These are phyloP conservation scores for Grammomys dolichurus DNA, from an alignment of 2,113 vertebrate species.

Conservation along the genomic window DNA sequence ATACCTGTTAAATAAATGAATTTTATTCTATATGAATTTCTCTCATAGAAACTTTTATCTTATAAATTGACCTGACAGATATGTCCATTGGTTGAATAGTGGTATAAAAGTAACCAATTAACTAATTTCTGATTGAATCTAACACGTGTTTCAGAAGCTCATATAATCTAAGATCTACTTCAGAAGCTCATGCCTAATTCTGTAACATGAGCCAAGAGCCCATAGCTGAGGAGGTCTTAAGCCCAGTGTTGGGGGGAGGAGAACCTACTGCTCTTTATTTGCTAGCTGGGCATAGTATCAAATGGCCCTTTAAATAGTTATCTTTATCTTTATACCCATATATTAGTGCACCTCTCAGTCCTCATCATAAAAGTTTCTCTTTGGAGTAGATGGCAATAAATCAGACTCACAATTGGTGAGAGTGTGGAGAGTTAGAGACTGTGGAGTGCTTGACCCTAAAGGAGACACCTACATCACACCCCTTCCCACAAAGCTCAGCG, in stretches of 20 bases:
- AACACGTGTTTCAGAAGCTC: not conserved
- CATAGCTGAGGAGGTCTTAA: no score
- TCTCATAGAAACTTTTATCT: not conserved
- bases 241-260: no score
- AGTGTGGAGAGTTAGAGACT: not conserved
- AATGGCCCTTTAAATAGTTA: not conserved
- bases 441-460: not conserved
- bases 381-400: no score
- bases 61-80: not conserved
- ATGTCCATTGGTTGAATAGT: not conserved
- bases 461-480: not conserved
- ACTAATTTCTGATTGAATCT: not conserved
- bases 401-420: not conserved
- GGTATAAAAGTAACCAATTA: not conserved
- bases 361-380: not conserved
- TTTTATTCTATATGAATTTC: slow-evolving; percentile 5
- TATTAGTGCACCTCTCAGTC: not conserved
- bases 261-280: not conserved
- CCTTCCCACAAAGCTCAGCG: not conserved
- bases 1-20: not conserved
- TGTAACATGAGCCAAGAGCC: not conserved
- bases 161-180: no score
- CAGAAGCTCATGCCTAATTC: not conserved
- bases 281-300: not conserved
- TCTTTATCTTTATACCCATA: not conserved